A percentile compares a stretch with the other conserved stretches of the same genome.
phyloP scores from a whole-genome alignment of 2,888 invertebrate species.

The Torymus aiolomorphi region DNA sequence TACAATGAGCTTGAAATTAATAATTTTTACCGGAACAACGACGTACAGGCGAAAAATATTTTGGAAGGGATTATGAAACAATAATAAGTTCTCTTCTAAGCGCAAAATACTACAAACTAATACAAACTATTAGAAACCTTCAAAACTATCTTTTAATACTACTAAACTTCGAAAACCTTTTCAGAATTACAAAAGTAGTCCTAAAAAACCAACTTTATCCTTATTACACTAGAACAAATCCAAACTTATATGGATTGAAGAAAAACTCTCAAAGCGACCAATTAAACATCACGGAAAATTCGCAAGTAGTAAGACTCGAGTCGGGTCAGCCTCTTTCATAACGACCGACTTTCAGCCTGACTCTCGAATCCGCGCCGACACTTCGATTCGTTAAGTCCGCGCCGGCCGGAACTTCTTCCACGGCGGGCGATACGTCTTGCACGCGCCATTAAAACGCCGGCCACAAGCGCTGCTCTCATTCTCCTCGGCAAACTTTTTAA shows the following conservation, averaged over 20 bases:
- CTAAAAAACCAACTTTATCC: no score
- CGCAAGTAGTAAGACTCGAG: neutral
- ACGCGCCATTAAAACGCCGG: constrained; percentile 5
- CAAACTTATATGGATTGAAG: neutral
- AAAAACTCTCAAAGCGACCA: neutral
- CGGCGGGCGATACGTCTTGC: neutral
- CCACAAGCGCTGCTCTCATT: neutral
- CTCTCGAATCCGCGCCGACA: neutral
- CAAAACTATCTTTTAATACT: no score
- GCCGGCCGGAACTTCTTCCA: neutral
- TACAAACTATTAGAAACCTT: no score
- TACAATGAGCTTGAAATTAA: no score
- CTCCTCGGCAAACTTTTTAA: constrained; percentile 40
- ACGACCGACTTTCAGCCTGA: neutral
- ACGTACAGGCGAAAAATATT: no score
- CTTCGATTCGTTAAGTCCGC: constrained; percentile 23
- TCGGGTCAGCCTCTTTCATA: neutral
- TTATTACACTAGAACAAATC: no score
- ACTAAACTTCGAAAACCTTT: no score
- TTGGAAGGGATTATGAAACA: no score
- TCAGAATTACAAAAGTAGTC: no score
- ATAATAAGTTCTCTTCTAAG: no score
- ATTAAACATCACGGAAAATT: neutral
- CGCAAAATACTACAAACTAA: no score
- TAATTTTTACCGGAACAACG: no score